A percentile compares a stretch with the other conserved stretches of the same genome.
phyloP scores from a whole-genome alignment of 1,140 invertebrate species.

The Acromyrmex echinatior region DNA sequence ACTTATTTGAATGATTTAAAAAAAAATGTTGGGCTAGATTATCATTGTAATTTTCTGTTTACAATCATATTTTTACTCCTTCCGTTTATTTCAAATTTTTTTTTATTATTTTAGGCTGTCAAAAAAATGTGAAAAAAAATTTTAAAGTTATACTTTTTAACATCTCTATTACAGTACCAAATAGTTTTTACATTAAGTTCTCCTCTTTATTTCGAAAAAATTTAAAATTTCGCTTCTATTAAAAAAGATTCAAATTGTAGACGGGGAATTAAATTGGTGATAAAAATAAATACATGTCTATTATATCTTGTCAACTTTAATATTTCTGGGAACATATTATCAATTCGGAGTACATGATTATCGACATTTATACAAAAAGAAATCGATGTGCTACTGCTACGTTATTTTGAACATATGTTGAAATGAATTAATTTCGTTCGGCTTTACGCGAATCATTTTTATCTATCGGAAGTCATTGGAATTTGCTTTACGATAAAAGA shows the following conservation, averaged over 20 bases:
- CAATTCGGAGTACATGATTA: background rate
- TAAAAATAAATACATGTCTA: background rate
- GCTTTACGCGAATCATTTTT: slow-evolving; percentile 17
- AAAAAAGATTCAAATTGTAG: no score
- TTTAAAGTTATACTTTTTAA: no score
- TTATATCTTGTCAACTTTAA: background rate
- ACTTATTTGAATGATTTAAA: background rate
- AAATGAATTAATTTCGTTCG: background rate
- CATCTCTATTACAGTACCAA: no score
- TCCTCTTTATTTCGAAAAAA: no score
- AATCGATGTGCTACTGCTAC: background rate
- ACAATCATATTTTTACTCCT: no score
- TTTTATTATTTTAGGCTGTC: no score
- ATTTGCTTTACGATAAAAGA: slow-evolving; percentile 21
- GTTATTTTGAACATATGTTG: slow-evolving; percentile 23
- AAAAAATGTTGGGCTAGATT: background rate
- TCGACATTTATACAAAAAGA: background rate
- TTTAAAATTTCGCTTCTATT: no score
- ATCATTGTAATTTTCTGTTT: background rate
- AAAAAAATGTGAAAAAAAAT: no score
- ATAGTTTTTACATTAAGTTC: no score
- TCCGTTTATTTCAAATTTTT: no score
- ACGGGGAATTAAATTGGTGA: background rate
- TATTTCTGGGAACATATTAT: background rate
- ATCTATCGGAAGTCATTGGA: background rate